Percentiles rank a stretch among this genome's conserved stretches.
Evolutionary conservation across 2,888 invertebrate genomes (phyloP).

Genomic region (Melinopterus prodromus): DNA sequence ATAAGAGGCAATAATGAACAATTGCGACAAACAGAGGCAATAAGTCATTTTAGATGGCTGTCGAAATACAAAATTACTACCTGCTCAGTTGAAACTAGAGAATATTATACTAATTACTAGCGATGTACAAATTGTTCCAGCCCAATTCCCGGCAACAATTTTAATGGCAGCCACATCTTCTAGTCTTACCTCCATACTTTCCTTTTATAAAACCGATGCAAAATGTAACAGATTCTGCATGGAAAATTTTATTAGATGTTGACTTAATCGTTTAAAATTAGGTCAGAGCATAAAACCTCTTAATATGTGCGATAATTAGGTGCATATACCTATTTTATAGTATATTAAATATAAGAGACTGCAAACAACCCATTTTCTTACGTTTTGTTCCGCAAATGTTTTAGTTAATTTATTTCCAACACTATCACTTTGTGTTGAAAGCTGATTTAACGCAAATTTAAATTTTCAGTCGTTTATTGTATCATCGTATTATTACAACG

Average conservation of each 20-base stretch:
- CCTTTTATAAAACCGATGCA: background rate
- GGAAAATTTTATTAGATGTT: no score
- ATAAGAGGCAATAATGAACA: background rate
- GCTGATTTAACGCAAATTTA: background rate
- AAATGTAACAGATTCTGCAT: no score
- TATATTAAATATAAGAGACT: no score
- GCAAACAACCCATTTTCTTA: no score
- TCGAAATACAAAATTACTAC: background rate
- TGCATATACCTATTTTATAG: no score
- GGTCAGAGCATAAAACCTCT: no score
- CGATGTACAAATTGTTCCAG: background rate
- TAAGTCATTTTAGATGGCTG: background rate
- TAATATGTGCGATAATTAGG: no score
- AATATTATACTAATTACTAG: background rate
- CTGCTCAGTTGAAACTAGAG: background rate
- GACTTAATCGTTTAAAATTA: no score
- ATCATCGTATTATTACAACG: background rate
- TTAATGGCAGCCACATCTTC: background rate
- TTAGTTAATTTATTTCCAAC: no score
- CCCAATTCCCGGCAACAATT: background rate
- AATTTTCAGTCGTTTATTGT: no score
- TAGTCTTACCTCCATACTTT: background rate
- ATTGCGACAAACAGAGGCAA: background rate
- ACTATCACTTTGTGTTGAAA: no score
- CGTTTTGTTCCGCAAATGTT: no score